Evolutionary conservation across 2,888 invertebrate species (phyloP).

Genomic region (Yponomeuta plumbellus): DNA sequence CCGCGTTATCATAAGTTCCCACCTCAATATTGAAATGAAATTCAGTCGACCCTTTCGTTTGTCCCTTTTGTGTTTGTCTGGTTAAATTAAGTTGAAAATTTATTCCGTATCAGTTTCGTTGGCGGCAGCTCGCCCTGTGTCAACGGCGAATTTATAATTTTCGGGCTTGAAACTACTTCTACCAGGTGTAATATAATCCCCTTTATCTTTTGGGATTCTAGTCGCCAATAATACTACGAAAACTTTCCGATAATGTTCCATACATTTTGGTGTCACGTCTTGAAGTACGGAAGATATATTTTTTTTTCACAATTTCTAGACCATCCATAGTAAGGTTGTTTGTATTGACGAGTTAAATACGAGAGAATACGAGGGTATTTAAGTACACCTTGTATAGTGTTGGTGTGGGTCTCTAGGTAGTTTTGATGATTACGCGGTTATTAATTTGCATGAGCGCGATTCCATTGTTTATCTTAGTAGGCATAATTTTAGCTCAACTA

Average conservation of each 20-base stretch:
- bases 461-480: background rate
- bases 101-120: constrained; percentile 67
- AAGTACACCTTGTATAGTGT: constrained; percentile 25
- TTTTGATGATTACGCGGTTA: constrained; percentile 41
- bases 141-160: constrained; percentile 71
- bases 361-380: no score
- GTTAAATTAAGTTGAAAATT: constrained; percentile 77
- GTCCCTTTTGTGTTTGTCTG: constrained; percentile 67
- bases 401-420: constrained; percentile 39
- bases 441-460: background rate
- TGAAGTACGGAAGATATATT: no score
- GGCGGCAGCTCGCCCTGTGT: constrained; percentile 46
- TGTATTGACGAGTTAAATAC: no score
- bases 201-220: no score
- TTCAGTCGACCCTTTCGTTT: constrained; percentile 54
- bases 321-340: no score
- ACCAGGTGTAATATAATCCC: no score
- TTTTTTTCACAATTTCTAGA: no score
- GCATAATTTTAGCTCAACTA: background rate
- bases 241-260: no score
- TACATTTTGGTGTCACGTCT: no score
- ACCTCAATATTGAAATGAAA: constrained; percentile 68
- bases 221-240: no score
- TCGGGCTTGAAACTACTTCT: constrained; percentile 46
- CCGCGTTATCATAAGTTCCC: constrained; percentile 69